Conservation (phyloP, 1,140 invertebrate genomes). For the Eueides isabella region DNA sequence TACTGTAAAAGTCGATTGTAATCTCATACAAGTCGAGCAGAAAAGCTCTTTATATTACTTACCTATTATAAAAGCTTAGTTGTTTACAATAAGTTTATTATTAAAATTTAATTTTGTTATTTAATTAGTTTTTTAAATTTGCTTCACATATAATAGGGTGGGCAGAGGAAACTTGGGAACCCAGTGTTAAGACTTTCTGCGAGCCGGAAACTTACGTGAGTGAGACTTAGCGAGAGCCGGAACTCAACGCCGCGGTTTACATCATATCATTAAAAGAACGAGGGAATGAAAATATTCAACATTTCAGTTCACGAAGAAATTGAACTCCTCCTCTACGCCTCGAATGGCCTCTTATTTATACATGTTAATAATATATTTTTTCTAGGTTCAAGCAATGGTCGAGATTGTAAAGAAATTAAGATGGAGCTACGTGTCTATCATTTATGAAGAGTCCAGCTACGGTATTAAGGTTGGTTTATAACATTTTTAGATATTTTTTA, state of each 20-base stretch:
- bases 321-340: too few relatives aligned
- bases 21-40: neutral
- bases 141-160: too few relatives aligned
- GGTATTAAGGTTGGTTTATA: constrained; percentile 91
- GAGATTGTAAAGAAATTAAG: constrained; percentile 94
- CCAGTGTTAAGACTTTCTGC: too few relatives aligned
- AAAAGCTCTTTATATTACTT: constrained; percentile 8
- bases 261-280: too few relatives aligned
- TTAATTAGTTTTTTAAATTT: too few relatives aligned
- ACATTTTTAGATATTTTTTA: neutral
- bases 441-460: constrained; percentile 98
- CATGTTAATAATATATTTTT: constrained; percentile 3
- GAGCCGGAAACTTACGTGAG: too few relatives aligned
- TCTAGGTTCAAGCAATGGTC: constrained; percentile 96
- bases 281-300: too few relatives aligned
- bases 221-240: too few relatives aligned
- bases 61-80: constrained; percentile 6
- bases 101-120: neutral
- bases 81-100: neutral
- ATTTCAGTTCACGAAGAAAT: too few relatives aligned
- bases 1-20: constrained; percentile 9
- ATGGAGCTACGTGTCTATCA: constrained; percentile 97
- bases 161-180: too few relatives aligned
- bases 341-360: too few relatives aligned
- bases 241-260: too few relatives aligned